These are phyloP conservation scores for Tokudaia tokunoshimensis DNA, from an alignment of 2,797 vertebrate genomes.

Conservation along the genomic window DNA sequence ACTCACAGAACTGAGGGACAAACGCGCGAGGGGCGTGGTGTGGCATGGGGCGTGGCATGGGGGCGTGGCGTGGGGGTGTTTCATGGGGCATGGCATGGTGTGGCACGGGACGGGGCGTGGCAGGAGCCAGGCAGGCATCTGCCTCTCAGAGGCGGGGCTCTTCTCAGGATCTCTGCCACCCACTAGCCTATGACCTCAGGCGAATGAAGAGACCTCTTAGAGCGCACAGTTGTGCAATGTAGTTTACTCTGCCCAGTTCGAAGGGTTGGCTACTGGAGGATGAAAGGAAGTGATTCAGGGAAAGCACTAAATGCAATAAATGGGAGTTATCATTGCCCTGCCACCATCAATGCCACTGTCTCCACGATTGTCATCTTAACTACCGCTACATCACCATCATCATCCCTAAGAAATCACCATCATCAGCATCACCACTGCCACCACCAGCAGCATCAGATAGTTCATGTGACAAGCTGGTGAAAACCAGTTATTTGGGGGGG, in stretches of 20 bases:
- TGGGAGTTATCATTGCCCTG: too few species aligned
- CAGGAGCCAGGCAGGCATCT: too few species aligned
- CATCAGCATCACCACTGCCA: rapidly evolving
- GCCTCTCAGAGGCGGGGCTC: background rate
- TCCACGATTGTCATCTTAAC: background rate
- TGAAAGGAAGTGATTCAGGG: background rate
- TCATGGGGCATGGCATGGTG: too few species aligned
- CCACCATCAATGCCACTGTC: too few species aligned
- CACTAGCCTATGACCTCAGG: background rate
- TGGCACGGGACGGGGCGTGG: too few species aligned
- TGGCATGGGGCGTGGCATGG: too few species aligned
- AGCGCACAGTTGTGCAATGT: background rate
- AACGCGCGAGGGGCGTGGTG: rapidly evolving
- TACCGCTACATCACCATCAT: rapidly evolving
- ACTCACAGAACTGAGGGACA: background rate
- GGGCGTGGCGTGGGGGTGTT: too few species aligned
- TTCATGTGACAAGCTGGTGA: background rate
- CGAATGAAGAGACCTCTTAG: background rate
- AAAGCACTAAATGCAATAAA: background rate
- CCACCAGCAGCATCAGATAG: rapidly evolving
- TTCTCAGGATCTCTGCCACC: too few species aligned
- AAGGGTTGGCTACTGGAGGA: background rate
- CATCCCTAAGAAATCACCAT: rapidly evolving
- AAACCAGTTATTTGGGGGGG: background rate
- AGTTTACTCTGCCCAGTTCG: too few species aligned